Evolutionary conservation across 2,797 vertebrate species (phyloP).

Genomic region (Sandelia bainsii): DNA sequence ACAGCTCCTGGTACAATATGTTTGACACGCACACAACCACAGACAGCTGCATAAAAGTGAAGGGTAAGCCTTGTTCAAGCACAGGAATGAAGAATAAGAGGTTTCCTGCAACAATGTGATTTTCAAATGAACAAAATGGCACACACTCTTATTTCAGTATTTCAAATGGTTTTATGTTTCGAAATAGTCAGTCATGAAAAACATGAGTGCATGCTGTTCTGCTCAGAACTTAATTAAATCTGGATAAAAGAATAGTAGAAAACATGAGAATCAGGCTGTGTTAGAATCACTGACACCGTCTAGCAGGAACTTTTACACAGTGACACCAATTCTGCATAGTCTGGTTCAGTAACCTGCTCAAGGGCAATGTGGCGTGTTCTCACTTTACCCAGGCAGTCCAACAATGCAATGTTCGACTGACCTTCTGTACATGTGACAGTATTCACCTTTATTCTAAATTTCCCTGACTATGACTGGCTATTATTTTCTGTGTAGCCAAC

Average conservation of each 20-base stretch:
- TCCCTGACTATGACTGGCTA: background rate
- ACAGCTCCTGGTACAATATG: slow-evolving; percentile 16
- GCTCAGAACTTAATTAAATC: slow-evolving; percentile 6
- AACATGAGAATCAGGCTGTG: background rate
- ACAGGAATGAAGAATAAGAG: slow-evolving; percentile 17
- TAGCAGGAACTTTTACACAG: slow-evolving; percentile 55
- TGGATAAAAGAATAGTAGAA: background rate
- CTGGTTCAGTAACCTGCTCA: slow-evolving; percentile 37
- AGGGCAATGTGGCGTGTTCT: slow-evolving; percentile 1
- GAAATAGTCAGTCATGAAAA: slow-evolving; percentile 11
- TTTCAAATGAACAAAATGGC: slow-evolving; percentile 10
- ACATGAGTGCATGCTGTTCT: background rate
- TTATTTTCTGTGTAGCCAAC: background rate
- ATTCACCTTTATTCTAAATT: slow-evolving; percentile 1
- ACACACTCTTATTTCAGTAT: background rate
- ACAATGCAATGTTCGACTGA: background rate
- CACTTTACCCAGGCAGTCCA: background rate
- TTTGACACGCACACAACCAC: background rate
- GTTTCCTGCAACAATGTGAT: slow-evolving; percentile 20
- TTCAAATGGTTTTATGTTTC: slow-evolving; percentile 15
- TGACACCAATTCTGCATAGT: slow-evolving; percentile 41
- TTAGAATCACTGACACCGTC: background rate
- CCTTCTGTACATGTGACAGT: background rate
- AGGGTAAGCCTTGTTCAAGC: slow-evolving; percentile 7
- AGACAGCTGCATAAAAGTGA: slow-evolving; percentile 23